These are phyloP conservation scores for Leptopilina clavipes DNA, from an alignment of 1,140 invertebrate species.

Conservation along the genomic window DNA sequence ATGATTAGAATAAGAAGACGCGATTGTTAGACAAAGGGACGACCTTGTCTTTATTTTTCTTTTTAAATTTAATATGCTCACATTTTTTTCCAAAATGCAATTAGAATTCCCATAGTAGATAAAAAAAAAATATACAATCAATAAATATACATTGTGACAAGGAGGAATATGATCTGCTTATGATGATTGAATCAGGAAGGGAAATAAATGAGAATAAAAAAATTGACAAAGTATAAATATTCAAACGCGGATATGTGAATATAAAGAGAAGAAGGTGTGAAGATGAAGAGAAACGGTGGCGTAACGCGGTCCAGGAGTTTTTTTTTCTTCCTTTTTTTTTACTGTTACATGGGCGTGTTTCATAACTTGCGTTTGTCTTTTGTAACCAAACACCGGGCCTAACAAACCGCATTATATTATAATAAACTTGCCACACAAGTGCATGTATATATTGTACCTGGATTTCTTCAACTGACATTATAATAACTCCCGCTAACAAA, in stretches of 20 bases:
- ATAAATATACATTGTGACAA: too few relatives aligned
- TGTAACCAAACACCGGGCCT: constrained; percentile 58
- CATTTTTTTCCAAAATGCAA: too few relatives aligned
- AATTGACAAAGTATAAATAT: constrained; percentile 46
- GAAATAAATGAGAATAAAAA: constrained; percentile 32
- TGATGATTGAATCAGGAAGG: too few relatives aligned
- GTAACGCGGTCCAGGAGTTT: constrained; percentile 43
- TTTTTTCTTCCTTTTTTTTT: constrained; percentile 36
- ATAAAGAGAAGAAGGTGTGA: constrained; percentile 44
- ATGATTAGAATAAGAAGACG: not conserved
- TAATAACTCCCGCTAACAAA: constrained; percentile 22
- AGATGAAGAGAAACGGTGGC: constrained; percentile 46
- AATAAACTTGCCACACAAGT: constrained; percentile 50
- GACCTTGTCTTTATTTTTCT: constrained; percentile 40
- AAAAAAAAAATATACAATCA: too few relatives aligned
- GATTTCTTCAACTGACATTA: constrained; percentile 35
- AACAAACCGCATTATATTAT: constrained; percentile 65
- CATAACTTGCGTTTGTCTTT: constrained; percentile 59
- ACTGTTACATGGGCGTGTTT: constrained; percentile 51
- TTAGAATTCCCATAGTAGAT: too few relatives aligned
- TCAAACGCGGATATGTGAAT: constrained; percentile 52
- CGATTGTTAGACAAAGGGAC: not conserved
- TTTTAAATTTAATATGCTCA: too few relatives aligned
- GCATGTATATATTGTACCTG: constrained; percentile 31
- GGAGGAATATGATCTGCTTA: too few relatives aligned